Base-by-base conservation (phyloP, 2,113 vertebrate species). In the Eudyptes chrysolophus region DNA sequence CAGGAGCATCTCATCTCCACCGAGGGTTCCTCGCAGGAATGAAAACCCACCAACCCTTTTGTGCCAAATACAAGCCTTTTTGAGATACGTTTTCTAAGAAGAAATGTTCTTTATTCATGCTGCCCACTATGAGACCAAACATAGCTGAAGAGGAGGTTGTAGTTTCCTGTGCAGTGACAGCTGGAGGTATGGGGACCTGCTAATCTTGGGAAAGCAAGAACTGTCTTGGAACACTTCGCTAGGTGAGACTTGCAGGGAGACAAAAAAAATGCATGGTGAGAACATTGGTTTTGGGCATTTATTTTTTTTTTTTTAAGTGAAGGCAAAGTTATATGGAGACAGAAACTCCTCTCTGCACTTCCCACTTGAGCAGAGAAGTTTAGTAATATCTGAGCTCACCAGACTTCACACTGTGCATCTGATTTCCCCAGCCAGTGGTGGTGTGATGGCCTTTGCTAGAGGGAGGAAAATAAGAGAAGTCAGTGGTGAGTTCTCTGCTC, bases 181-280 rank as follows among this genome's bases (percentile, higher is more conserved):
- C 40, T 64, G 64, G 51, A 64, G 55, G 17, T 32, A 4, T 26
- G 55, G 24, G 48, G 32, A 65, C 19, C 4, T 83, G 27, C n/a
- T 51, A 24, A 5, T 11, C 40, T 22, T 38, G 15, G 66, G 27
- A 51, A 55, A 46, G 21, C 10, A 20, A 44, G 44, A 79, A n/a
- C 27, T 89, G 22, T 55, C 38, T 48, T 1, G 0, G 34, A 78
- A 19, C 1, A 7, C 38, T 79, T 92, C 24, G 3, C 13, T 19
- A 34, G 52, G 19, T 68, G 49, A 89, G n/a, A 21, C 38, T 48
- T 68, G 29, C 62, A 34, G 42, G 60, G 49, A 66, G 13, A 14
- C 18, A 42, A 42, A 29, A 42, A 55, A 29, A 44, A 32, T 3
- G 3, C 6, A 0, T 3, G 0, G 9, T n/a, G 16, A 10, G 27